Evolutionary conservation across 2,113 vertebrate species (phyloP).

Genomic region (Poeciliopsis prolifica): DNA sequence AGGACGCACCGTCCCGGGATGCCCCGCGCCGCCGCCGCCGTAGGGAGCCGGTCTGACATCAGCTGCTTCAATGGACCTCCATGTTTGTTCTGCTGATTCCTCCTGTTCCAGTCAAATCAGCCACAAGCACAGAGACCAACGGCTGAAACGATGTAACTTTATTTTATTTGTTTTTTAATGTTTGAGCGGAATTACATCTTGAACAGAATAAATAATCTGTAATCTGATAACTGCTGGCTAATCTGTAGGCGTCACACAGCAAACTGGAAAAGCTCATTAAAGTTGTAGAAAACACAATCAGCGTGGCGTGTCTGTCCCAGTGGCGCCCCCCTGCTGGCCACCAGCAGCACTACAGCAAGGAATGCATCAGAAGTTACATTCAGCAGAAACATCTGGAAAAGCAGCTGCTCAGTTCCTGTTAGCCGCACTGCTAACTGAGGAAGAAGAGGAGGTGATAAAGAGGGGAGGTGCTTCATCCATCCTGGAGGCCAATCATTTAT

Average conservation of each 20-base stretch:
- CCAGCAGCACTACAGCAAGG: not conserved
- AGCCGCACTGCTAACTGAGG: too few species aligned
- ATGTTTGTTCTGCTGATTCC: too few species aligned
- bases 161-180: conserved; percentile 59
- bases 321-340: not conserved
- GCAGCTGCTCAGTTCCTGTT: too few species aligned
- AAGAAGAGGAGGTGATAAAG: too few species aligned
- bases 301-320: not conserved
- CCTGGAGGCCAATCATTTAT: too few species aligned
- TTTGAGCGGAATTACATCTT: conserved; percentile 61
- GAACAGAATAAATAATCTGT: conserved; percentile 56
- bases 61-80: too few species aligned
- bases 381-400: too few species aligned
- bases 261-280: conserved; percentile 72
- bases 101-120: conserved; percentile 37
- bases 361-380: not conserved
- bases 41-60: conserved; percentile 4
- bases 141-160: conserved; percentile 59
- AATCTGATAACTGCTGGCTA: conserved; percentile 62
- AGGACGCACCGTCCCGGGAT: conserved; percentile 34
- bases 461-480: too few species aligned
- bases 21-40: conserved; percentile 56
- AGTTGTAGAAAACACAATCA: conserved; percentile 60
- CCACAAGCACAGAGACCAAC: conserved; percentile 50
- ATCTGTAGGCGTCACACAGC: conserved; percentile 55